These are phyloP conservation scores for Bufo gargarizans DNA, from an alignment of 2,113 vertebrate species.

Conservation along the genomic window DNA sequence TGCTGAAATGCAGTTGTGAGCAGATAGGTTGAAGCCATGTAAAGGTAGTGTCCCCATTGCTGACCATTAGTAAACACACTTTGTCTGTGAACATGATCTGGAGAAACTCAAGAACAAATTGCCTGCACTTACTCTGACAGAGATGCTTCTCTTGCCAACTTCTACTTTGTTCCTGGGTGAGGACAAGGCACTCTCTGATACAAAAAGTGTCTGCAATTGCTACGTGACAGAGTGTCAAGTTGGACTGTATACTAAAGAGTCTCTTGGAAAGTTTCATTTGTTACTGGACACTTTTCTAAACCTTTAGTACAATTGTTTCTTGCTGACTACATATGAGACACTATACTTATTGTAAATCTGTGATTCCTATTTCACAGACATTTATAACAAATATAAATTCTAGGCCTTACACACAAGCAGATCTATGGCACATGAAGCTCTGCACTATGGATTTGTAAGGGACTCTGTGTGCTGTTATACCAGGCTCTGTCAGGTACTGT, in stretches of 20 bases:
- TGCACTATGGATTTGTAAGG: neutral
- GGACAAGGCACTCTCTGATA: slow-evolving; percentile 56
- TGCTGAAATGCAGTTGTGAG: slow-evolving; percentile 22
- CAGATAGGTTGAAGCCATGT: slow-evolving; percentile 12
- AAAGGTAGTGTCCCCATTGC: slow-evolving; percentile 20
- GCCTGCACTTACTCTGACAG: slow-evolving; percentile 46
- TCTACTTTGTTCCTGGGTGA: slow-evolving; percentile 53
- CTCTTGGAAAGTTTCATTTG: slow-evolving; percentile 42
- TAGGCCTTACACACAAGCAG: neutral
- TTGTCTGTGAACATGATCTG: slow-evolving; percentile 1
- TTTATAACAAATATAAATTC: neutral
- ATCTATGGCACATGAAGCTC: neutral
- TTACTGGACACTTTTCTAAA: slow-evolving; percentile 9
- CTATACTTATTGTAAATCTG: neutral
- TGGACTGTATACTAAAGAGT: slow-evolving; percentile 30
- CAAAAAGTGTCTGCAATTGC: slow-evolving; percentile 55
- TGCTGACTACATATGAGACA: neutral
- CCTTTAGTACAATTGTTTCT: neutral
- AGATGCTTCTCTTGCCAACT: slow-evolving; percentile 51
- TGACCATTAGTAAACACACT: slow-evolving; percentile 52
- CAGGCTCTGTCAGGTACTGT: neutral
- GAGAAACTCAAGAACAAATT: slow-evolving; percentile 59
- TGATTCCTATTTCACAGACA: neutral
- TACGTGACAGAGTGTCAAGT: slow-evolving; percentile 56
- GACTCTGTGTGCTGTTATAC: neutral